These are phyloP conservation scores for Rotaria socialis DNA, from an alignment of 2,888 invertebrate species.

Conservation along the genomic window DNA sequence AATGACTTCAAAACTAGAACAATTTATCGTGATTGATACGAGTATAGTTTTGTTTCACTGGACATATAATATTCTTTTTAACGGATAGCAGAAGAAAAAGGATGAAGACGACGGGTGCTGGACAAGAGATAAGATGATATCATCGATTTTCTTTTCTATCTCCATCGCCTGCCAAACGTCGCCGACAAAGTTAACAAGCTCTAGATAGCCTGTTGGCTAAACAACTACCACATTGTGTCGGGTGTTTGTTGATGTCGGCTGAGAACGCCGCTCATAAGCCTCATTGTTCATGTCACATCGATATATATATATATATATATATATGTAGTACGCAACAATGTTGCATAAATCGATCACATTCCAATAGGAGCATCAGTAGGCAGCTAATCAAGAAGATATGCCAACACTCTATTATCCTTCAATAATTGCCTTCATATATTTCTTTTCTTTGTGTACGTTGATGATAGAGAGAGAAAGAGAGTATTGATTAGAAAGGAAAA, in stretches of 20 bases:
- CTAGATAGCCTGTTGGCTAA: conserved; percentile 1
- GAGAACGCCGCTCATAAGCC: background rate
- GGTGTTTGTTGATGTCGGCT: background rate
- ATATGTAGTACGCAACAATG: background rate
- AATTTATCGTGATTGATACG: conserved; percentile 16
- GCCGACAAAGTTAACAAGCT: background rate
- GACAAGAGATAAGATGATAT: conserved; percentile 17
- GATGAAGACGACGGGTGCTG: conserved; percentile 17
- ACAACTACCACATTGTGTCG: background rate
- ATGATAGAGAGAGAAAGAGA: background rate
- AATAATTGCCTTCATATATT: conserved; percentile 34
- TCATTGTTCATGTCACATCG: background rate
- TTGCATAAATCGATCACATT: conserved; percentile 18
- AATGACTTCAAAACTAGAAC: background rate
- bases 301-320: background rate
- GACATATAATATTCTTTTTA: background rate
- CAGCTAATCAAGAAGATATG: conserved; percentile 23
- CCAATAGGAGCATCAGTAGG: background rate
- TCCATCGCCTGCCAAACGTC: background rate
- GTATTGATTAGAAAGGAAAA: conserved; percentile 15
- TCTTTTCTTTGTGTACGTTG: background rate
- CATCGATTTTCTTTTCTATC: background rate
- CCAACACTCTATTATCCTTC: conserved; percentile 38
- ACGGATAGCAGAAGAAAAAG: background rate
- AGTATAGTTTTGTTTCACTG: background rate